Base-by-base conservation (phyloP, 2,888 invertebrate species). In the Xestoiulus laeticollis region DNA sequence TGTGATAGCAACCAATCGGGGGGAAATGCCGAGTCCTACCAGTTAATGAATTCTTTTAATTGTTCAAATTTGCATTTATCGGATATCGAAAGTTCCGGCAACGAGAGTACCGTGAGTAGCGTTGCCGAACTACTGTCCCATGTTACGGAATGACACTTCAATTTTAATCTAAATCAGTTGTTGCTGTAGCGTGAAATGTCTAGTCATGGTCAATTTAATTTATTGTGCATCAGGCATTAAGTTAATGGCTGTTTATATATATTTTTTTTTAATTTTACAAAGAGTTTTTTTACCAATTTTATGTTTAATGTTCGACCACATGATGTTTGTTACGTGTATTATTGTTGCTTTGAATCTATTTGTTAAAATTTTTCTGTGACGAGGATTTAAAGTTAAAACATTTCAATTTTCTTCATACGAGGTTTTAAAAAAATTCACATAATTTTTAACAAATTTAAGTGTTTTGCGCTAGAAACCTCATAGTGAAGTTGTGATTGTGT, bases 31-130 rank as follows among this genome's bases (percentile, higher is more conserved):
- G 83, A n/a, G 19, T 83, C 83, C 16, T 83, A 33, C 32, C 84
- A 84, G 43, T 33, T 84, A 38, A 4, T 43, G 48, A 48, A 48
- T 86, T 38, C 44, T 16, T 85, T 33, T 48, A 48, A 48, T 26
- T 38, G 33, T n/a, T 32, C 4, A 26, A n/a, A 38, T 84, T 84
- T 85, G 48, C 38, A 43, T 44, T n/a, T 85, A 22, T 43, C 44
- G 6, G 85, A 85, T 38, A 44, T 19, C 19, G 48, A 48, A 14
- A 86, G 87, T 87, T 68, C 68, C 12, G 26, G 68, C 12, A 87
- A 87, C 78, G 59, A 87, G 30, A 87, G 87, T 19, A 87, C 87
- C 19, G 87, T 87, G 1, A 87, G 33, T 30, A 87, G 87, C 26
- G 78, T 87, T 32, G 78, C 87, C 30, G 87, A 87, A 78, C 33